These are phyloP conservation scores for Sebastes aleutianus DNA, from an alignment of 2,797 vertebrate genomes.

Conservation along the genomic window DNA sequence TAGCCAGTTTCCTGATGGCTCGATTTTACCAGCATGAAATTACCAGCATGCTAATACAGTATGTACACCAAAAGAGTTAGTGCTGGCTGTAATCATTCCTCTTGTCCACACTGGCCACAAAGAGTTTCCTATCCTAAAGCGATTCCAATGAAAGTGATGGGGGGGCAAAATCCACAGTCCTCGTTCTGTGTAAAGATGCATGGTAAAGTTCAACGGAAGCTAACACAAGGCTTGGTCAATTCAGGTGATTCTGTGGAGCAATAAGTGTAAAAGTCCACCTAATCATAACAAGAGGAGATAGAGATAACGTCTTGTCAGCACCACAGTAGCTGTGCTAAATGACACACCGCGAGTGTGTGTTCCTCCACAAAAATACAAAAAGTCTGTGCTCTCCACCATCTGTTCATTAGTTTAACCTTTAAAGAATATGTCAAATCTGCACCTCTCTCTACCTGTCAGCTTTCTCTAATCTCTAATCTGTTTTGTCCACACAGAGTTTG, in stretches of 20 bases:
- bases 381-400: not conserved
- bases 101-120: not conserved
- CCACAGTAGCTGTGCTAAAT: not conserved
- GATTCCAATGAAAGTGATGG: not conserved
- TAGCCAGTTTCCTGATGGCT: not conserved
- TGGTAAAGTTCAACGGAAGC: not conserved
- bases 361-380: not conserved
- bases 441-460: not conserved
- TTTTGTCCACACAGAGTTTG: slow-evolving; percentile 11
- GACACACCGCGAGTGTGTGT: not conserved
- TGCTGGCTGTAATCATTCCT: not conserved
- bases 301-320: not conserved
- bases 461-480: not conserved
- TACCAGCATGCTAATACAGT: not conserved
- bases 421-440: not conserved
- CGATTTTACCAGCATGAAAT: not conserved
- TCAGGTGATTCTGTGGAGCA: not conserved
- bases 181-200: not conserved
- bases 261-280: not conserved
- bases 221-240: not conserved
- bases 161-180: not conserved
- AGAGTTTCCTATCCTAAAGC: not conserved
- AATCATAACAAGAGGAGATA: not conserved
- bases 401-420: slow-evolving; percentile 5
- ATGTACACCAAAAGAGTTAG: too few species aligned